These are phyloP conservation scores for Euphonia xanthogaster DNA, from an alignment of 2,797 vertebrate species.

Conservation along the genomic window DNA sequence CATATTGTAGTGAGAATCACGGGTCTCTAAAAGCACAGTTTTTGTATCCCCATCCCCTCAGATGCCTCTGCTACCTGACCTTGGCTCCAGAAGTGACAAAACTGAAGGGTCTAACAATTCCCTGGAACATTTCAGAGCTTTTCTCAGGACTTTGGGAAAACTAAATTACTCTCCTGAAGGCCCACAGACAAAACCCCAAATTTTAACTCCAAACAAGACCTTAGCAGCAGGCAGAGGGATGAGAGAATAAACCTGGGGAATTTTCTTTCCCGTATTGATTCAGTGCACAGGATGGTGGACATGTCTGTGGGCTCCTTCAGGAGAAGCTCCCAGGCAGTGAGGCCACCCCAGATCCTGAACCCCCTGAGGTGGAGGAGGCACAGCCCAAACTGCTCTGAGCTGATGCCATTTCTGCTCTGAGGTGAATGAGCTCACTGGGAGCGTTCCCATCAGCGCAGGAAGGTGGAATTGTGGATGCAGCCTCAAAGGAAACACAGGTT, in stretches of 20 bases:
- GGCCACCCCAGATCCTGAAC: background rate
- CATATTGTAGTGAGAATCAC: accelerated
- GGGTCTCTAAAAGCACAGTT: background rate
- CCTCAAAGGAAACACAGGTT: too few relatives aligned
- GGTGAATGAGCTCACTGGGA: accelerated
- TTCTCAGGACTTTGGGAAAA: background rate
- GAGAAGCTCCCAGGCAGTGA: background rate
- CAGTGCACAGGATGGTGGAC: background rate
- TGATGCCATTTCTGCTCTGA: background rate
- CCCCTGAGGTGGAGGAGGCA: background rate
- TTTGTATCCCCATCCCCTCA: background rate
- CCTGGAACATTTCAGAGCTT: too few relatives aligned
- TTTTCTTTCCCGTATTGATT: background rate
- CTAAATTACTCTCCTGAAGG: background rate
- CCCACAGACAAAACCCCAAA: background rate
- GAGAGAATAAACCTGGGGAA: background rate
- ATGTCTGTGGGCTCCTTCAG: background rate
- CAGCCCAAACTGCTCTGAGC: background rate
- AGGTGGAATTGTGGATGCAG: accelerated
- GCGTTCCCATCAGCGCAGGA: background rate
- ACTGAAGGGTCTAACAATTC: background rate
- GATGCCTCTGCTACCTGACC: accelerated
- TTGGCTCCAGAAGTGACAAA: accelerated
- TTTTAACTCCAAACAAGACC: accelerated
- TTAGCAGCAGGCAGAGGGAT: background rate